Evolutionary conservation across 2,113 vertebrate species (phyloP).

Genomic region (Cochlearius cochlearius): DNA sequence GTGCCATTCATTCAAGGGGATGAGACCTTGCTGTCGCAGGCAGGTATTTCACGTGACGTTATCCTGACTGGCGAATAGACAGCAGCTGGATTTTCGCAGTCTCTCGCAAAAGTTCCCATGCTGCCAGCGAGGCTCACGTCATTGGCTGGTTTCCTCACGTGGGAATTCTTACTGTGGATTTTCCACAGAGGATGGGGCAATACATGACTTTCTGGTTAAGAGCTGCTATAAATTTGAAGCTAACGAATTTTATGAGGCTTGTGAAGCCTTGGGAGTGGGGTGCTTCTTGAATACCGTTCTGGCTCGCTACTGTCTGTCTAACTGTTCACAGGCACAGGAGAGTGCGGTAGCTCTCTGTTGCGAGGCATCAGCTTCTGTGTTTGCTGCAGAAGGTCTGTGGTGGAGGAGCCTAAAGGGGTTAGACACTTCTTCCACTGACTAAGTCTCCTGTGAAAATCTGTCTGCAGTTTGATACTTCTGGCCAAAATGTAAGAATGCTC

Average conservation of each 20-base stretch:
- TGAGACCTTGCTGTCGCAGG: neutral
- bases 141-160: neutral
- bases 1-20: neutral
- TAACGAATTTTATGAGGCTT: neutral
- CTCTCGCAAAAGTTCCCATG: neutral
- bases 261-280: neutral
- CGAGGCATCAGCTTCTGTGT: neutral
- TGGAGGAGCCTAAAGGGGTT: neutral
- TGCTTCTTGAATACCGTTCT: neutral
- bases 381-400: neutral
- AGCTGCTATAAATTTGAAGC: neutral
- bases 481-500: neutral
- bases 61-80: neutral
- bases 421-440: neutral
- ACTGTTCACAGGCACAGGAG: neutral
- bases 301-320: neutral
- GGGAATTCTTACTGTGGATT: neutral
- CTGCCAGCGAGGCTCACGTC: accelerated
- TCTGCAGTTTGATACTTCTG: neutral
- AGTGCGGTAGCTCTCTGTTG: accelerated
- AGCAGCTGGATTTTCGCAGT: neutral
- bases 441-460: neutral
- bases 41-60: neutral
- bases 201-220: neutral
- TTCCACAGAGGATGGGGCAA: neutral